Evolutionary conservation across 2,797 vertebrate genomes (phyloP).

Genomic region (Glossophaga mutica): DNA sequence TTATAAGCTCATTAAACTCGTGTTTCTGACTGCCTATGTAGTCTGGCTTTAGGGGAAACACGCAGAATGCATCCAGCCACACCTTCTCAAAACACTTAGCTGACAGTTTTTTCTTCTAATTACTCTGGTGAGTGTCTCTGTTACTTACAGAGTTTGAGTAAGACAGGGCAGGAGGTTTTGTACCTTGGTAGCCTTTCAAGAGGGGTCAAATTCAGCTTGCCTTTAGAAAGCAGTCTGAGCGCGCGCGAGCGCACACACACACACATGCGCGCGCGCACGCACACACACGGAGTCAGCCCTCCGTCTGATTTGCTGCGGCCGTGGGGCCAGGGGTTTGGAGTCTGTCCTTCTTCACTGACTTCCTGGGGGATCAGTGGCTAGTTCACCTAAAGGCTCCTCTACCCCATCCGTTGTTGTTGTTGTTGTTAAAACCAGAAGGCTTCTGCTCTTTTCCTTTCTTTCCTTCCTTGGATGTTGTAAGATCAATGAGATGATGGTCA

Average conservation of each 20-base stretch:
- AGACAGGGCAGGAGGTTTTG: neutral
- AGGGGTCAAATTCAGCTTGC: neutral
- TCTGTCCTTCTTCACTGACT: neutral
- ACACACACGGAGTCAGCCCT: neutral
- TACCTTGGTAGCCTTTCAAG: neutral
- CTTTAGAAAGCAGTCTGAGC: neutral
- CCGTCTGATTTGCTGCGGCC: neutral
- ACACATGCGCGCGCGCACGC: neutral
- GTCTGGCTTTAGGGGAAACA: conserved; percentile 34
- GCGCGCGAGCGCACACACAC: neutral
- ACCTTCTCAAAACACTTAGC: conserved; percentile 50
- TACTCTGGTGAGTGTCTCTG: conserved; percentile 47
- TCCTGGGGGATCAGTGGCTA: neutral
- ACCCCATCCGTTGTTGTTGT: neutral
- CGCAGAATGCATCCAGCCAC: conserved; percentile 35
- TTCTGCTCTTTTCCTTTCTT: neutral
- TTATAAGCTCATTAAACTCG: conserved; percentile 61
- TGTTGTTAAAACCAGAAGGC: neutral
- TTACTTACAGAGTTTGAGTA: conserved; percentile 56
- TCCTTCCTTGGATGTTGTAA: neutral
- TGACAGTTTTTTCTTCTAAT: conserved; percentile 48
- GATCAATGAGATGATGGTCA: neutral
- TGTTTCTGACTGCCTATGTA: conserved; percentile 28
- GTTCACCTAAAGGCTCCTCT: neutral
- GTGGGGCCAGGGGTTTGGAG: neutral